Conservation (phyloP, 1,140 invertebrate species). For the Penaeus chinensis region DNA sequence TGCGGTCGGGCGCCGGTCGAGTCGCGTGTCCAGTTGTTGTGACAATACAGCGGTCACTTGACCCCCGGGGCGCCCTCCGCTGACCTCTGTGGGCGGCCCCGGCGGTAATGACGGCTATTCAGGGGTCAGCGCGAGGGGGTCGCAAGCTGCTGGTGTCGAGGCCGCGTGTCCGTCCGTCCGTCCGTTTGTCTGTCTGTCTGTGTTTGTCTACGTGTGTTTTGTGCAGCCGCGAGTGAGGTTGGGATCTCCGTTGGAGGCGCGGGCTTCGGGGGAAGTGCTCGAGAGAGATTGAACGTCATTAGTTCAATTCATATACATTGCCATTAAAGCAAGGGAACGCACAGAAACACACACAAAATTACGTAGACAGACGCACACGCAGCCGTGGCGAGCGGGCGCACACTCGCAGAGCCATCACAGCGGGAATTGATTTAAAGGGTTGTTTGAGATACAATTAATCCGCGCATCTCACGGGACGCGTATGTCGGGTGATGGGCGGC, state of each 20-base stretch:
- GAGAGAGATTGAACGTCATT: no score
- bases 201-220: no score
- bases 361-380: background rate
- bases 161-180: conserved; percentile 22
- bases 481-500: conserved; percentile 24
- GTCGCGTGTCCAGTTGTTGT: conserved; percentile 45
- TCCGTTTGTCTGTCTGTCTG: no score
- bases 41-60: conserved; percentile 46
- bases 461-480: conserved; percentile 17
- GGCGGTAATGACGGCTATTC: conserved; percentile 50
- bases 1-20: background rate
- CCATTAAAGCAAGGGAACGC: no score
- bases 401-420: background rate
- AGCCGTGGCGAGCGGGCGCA: background rate
- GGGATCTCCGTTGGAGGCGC: no score
- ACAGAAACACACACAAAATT: background rate
- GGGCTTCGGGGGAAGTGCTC: no score
- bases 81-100: conserved; percentile 45
- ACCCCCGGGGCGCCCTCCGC: conserved; percentile 32
- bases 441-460: conserved; percentile 38
- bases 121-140: conserved; percentile 12
- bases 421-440: background rate
- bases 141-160: background rate
- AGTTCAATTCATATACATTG: no score
- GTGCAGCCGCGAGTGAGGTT: no score